Percentiles rank a stretch among this genome's conserved stretches.
phyloP scores from a whole-genome alignment of 2,888 invertebrate genomes.

The Cheilosia impressa region DNA sequence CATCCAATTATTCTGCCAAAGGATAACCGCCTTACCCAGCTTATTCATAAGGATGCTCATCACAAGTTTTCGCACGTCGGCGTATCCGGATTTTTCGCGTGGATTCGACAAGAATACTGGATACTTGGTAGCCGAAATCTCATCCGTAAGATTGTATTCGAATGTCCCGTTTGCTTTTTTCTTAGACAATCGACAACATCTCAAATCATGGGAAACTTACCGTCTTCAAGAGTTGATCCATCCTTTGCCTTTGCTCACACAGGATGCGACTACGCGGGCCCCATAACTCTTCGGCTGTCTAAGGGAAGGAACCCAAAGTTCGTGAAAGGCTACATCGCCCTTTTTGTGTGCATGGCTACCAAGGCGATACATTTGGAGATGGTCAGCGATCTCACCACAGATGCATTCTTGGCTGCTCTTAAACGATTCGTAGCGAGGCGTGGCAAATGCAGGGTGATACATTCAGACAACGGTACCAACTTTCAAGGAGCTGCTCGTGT shows the following conservation, averaged over 20 bases:
- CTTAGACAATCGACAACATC: no score
- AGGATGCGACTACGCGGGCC: no score
- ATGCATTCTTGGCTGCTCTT: slow-evolving; percentile 62
- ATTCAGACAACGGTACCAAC: slow-evolving; percentile 68
- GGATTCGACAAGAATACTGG: slow-evolving; percentile 35
- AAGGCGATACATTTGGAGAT: slow-evolving; percentile 52
- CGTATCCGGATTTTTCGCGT: slow-evolving; percentile 12
- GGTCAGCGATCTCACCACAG: slow-evolving; percentile 42
- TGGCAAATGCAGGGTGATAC: slow-evolving; percentile 49
- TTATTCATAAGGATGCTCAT: no score
- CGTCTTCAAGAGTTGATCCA: no score
- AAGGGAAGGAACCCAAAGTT: slow-evolving; percentile 36
- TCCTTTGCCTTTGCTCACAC: no score
- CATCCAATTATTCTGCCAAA: no score
- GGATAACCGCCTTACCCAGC: no score
- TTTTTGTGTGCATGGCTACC: slow-evolving; percentile 62
- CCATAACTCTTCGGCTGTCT: slow-evolving; percentile 10
- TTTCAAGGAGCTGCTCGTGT: slow-evolving; percentile 33
- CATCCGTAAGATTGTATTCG: slow-evolving; percentile 41
- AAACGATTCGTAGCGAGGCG: slow-evolving; percentile 50
- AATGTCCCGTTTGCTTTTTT: slow-evolving; percentile 34
- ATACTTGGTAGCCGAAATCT: slow-evolving; percentile 48
- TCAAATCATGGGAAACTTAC: no score
- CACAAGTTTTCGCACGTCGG: slow-evolving; percentile 30
- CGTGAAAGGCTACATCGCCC: slow-evolving; percentile 47